Conservation (phyloP, 2,113 vertebrate genomes). For the Channa maculata region DNA sequence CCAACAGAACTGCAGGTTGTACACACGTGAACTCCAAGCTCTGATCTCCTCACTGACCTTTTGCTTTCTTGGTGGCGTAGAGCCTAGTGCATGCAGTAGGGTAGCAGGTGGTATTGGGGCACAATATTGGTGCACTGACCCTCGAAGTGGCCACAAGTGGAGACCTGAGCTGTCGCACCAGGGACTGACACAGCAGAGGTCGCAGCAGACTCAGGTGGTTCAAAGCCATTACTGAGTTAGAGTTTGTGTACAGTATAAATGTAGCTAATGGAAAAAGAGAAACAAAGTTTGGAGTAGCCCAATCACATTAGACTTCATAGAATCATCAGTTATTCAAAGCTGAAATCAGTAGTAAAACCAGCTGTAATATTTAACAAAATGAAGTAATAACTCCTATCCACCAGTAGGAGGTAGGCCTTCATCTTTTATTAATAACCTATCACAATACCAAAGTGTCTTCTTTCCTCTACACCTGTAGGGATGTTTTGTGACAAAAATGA, state of each 20-base stretch:
- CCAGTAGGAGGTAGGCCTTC: slow-evolving; percentile 76
- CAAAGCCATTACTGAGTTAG: slow-evolving; percentile 77
- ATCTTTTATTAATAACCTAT: slow-evolving; percentile 30
- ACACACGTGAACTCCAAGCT: slow-evolving; percentile 2
- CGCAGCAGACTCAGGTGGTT: slow-evolving; percentile 78
- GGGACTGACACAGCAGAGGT: slow-evolving; percentile 67
- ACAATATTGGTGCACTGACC: slow-evolving; percentile 4
- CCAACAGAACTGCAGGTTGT: slow-evolving; percentile 3
- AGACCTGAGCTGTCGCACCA: slow-evolving; percentile 36
- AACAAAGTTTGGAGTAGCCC: neutral
- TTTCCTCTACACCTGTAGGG: neutral
- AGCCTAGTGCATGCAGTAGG: slow-evolving; percentile 72
- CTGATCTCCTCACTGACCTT: slow-evolving; percentile 75
- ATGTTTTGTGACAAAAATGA: neutral
- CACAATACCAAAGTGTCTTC: neutral
- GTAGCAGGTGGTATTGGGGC: slow-evolving; percentile 6
- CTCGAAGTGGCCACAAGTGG: slow-evolving; percentile 20
- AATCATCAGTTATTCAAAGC: neutral
- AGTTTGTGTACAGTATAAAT: neutral
- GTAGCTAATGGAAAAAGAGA: neutral
- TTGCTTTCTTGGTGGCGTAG: slow-evolving; percentile 93
- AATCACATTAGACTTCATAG: neutral
- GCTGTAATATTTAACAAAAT: slow-evolving; percentile 11
- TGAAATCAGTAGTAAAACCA: neutral
- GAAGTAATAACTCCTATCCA: slow-evolving; percentile 61